phyloP scores from a whole-genome alignment of 2,888 invertebrate genomes.

The Drosophila kokeensis region DNA sequence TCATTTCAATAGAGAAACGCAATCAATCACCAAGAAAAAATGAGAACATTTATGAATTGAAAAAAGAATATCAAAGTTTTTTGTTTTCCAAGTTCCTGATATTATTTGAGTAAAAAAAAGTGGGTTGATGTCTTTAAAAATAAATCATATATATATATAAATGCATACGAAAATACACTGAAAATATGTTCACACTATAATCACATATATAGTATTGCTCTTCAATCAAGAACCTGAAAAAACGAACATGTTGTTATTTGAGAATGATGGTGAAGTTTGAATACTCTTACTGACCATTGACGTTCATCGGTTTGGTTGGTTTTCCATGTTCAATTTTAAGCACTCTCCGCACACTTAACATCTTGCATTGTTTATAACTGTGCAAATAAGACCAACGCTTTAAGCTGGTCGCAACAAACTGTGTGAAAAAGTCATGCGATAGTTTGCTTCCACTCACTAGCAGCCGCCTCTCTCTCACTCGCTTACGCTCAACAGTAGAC shows the following conservation, averaged over 20 bases:
- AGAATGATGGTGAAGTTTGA: background rate
- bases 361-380: background rate
- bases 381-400: background rate
- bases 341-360: background rate
- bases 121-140: background rate
- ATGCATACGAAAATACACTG: background rate
- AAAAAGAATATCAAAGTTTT: background rate
- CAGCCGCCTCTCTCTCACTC: background rate
- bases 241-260: no score
- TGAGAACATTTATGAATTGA: background rate
- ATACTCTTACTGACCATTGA: constrained; percentile 1
- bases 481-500: background rate
- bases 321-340: background rate
- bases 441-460: background rate
- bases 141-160: background rate
- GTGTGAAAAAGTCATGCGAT: constrained; percentile 5
- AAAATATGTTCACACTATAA: background rate
- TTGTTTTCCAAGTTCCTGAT: background rate
- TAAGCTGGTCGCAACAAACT: background rate
- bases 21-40: background rate
- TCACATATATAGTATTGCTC: background rate
- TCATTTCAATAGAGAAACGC: background rate
- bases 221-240: background rate
- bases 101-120: background rate
- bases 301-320: background rate